Evolutionary conservation across 2,797 vertebrate genomes (phyloP).

Genomic region (Clarias fuscus): DNA sequence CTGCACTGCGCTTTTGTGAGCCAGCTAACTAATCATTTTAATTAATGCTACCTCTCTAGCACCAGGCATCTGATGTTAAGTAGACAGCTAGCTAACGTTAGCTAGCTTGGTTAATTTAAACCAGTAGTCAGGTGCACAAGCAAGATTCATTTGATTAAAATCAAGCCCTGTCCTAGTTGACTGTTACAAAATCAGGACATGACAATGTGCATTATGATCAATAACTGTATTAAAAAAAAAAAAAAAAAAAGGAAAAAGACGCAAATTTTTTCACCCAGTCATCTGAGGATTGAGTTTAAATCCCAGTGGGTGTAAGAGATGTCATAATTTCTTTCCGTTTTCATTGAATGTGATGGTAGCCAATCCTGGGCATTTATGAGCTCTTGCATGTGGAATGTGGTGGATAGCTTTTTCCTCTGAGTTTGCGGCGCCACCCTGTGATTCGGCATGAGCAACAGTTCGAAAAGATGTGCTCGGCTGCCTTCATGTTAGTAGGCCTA

Average conservation of each 20-base stretch:
- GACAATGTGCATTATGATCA: neutral
- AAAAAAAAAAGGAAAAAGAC: neutral
- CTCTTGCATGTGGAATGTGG: neutral
- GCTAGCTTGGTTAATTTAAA: neutral
- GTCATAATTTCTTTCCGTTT: neutral
- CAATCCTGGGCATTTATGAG: neutral
- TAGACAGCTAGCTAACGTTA: neutral
- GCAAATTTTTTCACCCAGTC: neutral
- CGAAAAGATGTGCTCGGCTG: neutral
- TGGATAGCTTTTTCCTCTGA: neutral
- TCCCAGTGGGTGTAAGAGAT: neutral
- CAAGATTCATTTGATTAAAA: neutral
- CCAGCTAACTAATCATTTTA: neutral
- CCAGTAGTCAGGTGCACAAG: neutral
- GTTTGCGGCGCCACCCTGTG: neutral
- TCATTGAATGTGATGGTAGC: neutral
- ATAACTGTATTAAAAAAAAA: neutral
- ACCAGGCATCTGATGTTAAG: neutral
- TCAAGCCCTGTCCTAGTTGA: neutral
- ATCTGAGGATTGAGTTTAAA: neutral
- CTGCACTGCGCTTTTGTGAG: neutral
- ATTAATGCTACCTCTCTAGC: neutral
- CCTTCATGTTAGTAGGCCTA: neutral
- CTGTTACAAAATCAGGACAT: slow-evolving; percentile 22
- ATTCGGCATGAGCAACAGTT: neutral